Evolutionary conservation across 1,140 invertebrate genomes (phyloP).

Genomic region (Drosophila sproati): DNA sequence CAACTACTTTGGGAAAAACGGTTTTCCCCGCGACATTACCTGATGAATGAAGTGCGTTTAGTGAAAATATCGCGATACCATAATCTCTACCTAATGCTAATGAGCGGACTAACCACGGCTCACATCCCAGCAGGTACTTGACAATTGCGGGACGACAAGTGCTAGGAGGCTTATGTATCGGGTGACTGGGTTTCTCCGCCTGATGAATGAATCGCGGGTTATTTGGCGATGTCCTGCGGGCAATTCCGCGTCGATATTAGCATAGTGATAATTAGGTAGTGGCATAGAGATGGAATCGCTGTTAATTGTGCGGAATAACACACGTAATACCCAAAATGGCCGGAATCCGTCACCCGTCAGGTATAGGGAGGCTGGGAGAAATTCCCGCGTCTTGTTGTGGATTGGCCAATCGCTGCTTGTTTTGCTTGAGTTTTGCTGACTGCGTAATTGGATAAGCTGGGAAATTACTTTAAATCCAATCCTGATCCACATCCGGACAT

Average conservation of each 20-base stretch:
- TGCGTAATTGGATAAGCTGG: slow-evolving; percentile 83
- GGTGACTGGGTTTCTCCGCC: slow-evolving; percentile 36
- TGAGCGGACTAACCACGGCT: slow-evolving; percentile 58
- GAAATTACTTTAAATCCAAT: slow-evolving; percentile 78
- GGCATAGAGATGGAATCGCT: slow-evolving; percentile 40
- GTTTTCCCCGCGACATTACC: slow-evolving; percentile 53
- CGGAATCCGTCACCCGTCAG: slow-evolving; percentile 57
- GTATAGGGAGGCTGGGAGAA: slow-evolving; percentile 45
- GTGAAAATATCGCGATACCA: slow-evolving; percentile 33
- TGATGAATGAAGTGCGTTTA: slow-evolving; percentile 59
- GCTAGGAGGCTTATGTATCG: slow-evolving; percentile 4
- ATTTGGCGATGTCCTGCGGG: slow-evolving; percentile 54
- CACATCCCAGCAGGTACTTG: slow-evolving; percentile 60
- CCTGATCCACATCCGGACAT: slow-evolving; percentile 76
- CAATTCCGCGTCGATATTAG: slow-evolving; percentile 55
- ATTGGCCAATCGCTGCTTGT: slow-evolving; percentile 43
- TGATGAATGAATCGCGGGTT: slow-evolving; percentile 71
- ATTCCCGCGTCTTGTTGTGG: slow-evolving; percentile 45
- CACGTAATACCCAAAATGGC: slow-evolving; percentile 76
- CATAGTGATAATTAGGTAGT: slow-evolving; percentile 67
- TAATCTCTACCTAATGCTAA: slow-evolving; percentile 66
- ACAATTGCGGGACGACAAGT: slow-evolving; percentile 55
- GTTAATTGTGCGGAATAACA: slow-evolving; percentile 76
- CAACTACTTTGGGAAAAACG: slow-evolving; percentile 32
- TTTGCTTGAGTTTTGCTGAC: slow-evolving; percentile 81